Evolutionary conservation across 1,140 invertebrate genomes (phyloP).

Genomic region (Ylistrum balloti): DNA sequence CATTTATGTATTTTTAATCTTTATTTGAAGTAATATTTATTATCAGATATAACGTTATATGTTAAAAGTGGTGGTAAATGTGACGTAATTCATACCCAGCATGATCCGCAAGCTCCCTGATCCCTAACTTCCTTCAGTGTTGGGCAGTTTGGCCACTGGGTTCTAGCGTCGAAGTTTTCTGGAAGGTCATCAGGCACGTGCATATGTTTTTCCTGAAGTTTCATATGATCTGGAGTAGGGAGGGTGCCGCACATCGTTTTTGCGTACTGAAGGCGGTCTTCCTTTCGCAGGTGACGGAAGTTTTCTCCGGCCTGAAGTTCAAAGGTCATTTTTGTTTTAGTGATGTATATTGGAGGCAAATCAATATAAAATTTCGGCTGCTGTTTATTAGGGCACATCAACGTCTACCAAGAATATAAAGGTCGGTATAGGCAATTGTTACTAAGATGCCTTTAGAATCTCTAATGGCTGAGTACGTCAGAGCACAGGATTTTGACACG

Average conservation of each 20-base stretch:
- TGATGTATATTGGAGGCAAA: background rate
- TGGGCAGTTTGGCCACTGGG: conserved; percentile 87
- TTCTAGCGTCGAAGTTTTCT: conserved; percentile 72
- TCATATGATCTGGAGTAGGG: background rate
- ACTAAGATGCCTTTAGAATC: too few relatives aligned
- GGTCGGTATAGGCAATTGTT: too few relatives aligned
- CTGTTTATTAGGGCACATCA: too few relatives aligned
- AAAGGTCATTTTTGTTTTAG: background rate
- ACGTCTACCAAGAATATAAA: too few relatives aligned
- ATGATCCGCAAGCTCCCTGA: conserved; percentile 84
- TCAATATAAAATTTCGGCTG: too few relatives aligned
- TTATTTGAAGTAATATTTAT: too few relatives aligned
- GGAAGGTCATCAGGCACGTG: conserved; percentile 62
- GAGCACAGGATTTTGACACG: too few relatives aligned
- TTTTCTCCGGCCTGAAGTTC: background rate
- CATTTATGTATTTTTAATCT: too few relatives aligned
- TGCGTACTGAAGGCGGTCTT: background rate
- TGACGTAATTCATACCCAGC: conserved; percentile 84
- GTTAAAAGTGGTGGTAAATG: too few relatives aligned
- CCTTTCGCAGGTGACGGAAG: background rate
- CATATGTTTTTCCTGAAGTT: conserved; percentile 26
- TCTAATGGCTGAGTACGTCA: too few relatives aligned
- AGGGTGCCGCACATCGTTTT: background rate
- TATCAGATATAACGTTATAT: too few relatives aligned
- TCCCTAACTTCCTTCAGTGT: conserved; percentile 85